These are phyloP conservation scores for Tokudaia muenninki DNA, from an alignment of 2,797 vertebrate genomes.

Conservation along the genomic window DNA sequence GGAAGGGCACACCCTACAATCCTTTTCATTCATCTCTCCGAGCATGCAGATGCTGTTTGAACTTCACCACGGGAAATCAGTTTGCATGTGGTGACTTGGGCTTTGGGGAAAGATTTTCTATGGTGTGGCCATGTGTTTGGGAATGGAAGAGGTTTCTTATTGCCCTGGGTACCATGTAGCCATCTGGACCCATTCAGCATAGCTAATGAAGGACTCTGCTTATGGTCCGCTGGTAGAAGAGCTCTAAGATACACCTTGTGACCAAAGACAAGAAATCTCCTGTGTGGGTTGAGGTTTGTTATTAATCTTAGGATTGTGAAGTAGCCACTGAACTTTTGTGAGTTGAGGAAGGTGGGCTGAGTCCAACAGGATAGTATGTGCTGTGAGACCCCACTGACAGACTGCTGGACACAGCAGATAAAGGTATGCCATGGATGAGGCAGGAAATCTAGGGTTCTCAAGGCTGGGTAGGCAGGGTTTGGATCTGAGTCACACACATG, in stretches of 20 bases:
- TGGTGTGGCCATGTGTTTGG: no score
- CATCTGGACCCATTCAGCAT: background rate
- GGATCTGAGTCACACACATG: background rate
- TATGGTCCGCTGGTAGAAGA: accelerated
- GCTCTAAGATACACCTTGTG: background rate
- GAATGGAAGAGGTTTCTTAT: background rate
- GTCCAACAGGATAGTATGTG: no score
- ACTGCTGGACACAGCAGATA: no score
- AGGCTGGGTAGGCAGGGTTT: no score
- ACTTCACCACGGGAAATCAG: background rate
- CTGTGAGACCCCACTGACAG: no score
- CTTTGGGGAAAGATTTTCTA: background rate
- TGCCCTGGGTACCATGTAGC: background rate
- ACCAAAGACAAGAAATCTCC: background rate
- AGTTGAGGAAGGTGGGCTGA: background rate
- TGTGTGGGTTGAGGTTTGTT: background rate
- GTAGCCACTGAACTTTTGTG: no score
- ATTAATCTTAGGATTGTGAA: no score
- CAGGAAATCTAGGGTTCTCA: background rate
- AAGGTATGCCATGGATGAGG: accelerated
- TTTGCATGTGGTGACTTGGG: background rate
- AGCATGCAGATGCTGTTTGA: background rate
- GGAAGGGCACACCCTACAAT: background rate
- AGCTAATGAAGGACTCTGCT: background rate
- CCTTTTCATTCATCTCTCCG: no score